Percentiles rank a stretch among this genome's conserved stretches.
Evolutionary conservation across 2,888 invertebrate genomes (phyloP).

Genomic region (Zeuzera pyrina): DNA sequence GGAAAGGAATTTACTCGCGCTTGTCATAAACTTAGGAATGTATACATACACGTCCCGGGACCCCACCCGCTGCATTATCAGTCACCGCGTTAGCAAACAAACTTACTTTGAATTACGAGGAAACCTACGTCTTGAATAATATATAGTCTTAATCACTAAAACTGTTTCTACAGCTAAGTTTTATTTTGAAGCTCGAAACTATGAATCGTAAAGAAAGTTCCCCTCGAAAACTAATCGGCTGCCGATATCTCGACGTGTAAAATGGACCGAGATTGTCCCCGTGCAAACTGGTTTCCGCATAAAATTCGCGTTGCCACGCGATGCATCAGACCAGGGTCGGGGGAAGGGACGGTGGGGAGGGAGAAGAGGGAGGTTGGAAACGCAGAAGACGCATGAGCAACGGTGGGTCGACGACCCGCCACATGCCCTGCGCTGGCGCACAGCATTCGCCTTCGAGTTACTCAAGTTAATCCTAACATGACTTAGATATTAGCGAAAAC

Average conservation of each 20-base stretch:
- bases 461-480: constrained; percentile 48
- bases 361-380: constrained; percentile 48
- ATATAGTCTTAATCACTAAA: no score
- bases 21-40: constrained; percentile 48
- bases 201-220: no score
- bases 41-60: constrained; percentile 24
- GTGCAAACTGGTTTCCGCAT: constrained; percentile 63
- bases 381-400: constrained; percentile 65
- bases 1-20: constrained; percentile 26
- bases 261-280: constrained; percentile 42
- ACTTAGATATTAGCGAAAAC: constrained; percentile 14
- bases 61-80: constrained; percentile 31
- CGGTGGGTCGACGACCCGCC: constrained; percentile 68
- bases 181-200: no score
- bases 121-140: no score
- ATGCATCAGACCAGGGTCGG: constrained; percentile 63
- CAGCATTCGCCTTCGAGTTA: constrained; percentile 54
- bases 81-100: constrained; percentile 36
- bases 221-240: constrained; percentile 23
- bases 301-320: constrained; percentile 67
- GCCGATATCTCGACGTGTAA: constrained; percentile 31
- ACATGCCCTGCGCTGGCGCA: constrained; percentile 63
- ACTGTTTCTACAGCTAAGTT: no score
- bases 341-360: constrained; percentile 43
- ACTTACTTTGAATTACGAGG: no score